Base-by-base conservation (phyloP, 2,113 vertebrate genomes). In the Hyaena hyaena region DNA sequence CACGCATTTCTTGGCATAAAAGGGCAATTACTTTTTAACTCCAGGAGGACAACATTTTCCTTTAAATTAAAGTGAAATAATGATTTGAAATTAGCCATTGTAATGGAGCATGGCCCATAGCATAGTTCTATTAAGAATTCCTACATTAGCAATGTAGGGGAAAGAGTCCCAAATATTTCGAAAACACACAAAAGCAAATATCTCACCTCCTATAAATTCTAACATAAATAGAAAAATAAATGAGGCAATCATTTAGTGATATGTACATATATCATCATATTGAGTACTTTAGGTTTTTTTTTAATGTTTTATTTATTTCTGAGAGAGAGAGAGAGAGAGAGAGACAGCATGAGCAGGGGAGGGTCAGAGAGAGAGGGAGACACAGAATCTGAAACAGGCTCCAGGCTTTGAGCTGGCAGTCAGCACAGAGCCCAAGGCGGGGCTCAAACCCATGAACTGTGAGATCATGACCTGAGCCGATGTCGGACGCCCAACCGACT, bases 61-160 rank as follows among this genome's bases (percentile, higher is more conserved):
- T 73, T 77, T 89, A 73, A 95, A 74, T 68, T 26, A 90, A 39
- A 24, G 10, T 90, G 9, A 87, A 95, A 92, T 87, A 74, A 90
- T 74, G 2, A 2, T 84, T 74, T 89, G 23, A 90, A 90, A 88
- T 69, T 69, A 61, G 11, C 24, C 7, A 84, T 86, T 77, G 85
- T 50, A 79, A 77, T 73, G 65, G 63, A 19, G 2, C 19, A 50
- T 73, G 11, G 1, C 69, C 43, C 8, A 69, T 80, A 88, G 23
- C 5, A 84, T 48, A 96, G 86, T 45, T 93, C 21, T 77, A 31
- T 23, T 83, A 86, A 82, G 33, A 92, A 76, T 65, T 94, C 4
- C 33, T 71, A 33, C 17, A 76, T 73, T 96, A 86, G 4, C 1
- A 53, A 43, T 28, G 0, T 48, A 45, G 73, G 8, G 43, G 53